Percentiles rank a stretch among this genome's conserved stretches.
These are phyloP conservation scores for Nothobranchius kuhntae DNA, from an alignment of 2,113 vertebrate species.

Conservation along the genomic window DNA sequence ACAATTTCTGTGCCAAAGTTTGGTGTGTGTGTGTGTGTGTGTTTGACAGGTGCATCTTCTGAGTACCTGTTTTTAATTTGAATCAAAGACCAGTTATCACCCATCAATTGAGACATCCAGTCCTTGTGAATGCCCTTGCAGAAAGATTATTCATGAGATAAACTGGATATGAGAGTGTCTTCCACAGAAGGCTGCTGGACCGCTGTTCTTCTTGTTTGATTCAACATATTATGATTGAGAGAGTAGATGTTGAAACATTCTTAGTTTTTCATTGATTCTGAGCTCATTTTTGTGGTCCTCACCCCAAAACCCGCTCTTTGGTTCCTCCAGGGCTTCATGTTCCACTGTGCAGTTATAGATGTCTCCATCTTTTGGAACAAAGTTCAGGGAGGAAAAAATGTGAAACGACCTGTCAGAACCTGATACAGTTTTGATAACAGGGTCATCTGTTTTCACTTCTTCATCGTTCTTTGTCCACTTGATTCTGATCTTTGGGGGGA, in stretches of 20 bases:
- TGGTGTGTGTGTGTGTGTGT: too few relatives aligned
- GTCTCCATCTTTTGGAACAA: constrained; percentile 34
- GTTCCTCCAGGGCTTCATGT: constrained; percentile 16
- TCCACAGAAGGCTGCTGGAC: constrained; percentile 35
- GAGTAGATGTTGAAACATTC: background rate
- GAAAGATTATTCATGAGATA: too few relatives aligned
- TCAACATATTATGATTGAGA: constrained; percentile 16
- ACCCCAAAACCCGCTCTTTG: constrained; percentile 44
- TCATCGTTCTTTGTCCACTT: constrained; percentile 44
- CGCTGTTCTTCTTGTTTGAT: background rate
- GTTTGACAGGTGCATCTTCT: too few relatives aligned
- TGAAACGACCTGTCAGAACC: constrained; percentile 20
- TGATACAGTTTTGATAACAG: constrained; percentile 8
- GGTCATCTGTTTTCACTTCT: constrained; percentile 9
- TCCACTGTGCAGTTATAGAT: constrained; percentile 52
- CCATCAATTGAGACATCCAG: too few relatives aligned
- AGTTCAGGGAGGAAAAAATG: constrained; percentile 29
- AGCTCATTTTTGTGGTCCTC: constrained; percentile 1
- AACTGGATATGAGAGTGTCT: too few relatives aligned
- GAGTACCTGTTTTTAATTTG: too few relatives aligned
- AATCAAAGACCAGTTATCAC: too few relatives aligned
- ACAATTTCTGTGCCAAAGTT: too few relatives aligned
- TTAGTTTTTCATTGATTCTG: too few relatives aligned
- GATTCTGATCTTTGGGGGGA: constrained; percentile 25
- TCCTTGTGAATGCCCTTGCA: too few relatives aligned